A percentile compares a stretch with the other conserved stretches of the same genome.
phyloP scores from a whole-genome alignment of 1,140 invertebrate genomes.

The Calliopsis andreniformis region DNA sequence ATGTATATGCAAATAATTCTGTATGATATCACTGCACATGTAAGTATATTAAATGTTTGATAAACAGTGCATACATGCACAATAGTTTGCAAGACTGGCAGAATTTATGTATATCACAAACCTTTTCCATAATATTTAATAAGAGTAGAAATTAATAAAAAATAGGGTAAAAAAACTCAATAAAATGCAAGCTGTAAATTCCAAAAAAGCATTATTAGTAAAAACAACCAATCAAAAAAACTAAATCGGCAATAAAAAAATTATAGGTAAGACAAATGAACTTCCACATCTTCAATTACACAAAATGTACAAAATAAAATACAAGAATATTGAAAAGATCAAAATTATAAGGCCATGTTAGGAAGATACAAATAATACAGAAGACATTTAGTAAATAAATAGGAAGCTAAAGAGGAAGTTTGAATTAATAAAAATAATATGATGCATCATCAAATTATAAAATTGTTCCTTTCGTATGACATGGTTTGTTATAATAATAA shows the following conservation, averaged over 20 bases:
- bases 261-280: background rate
- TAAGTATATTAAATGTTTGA: background rate
- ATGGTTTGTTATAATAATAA: background rate
- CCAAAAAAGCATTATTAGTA: slow-evolving; percentile 38
- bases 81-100: background rate
- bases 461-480: background rate
- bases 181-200: slow-evolving; percentile 25
- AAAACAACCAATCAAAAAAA: slow-evolving; percentile 41
- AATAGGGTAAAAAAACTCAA: slow-evolving; percentile 7
- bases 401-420: slow-evolving; percentile 40
- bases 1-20: background rate
- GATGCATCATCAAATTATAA: background rate
- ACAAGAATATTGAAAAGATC: background rate
- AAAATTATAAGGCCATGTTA: slow-evolving; percentile 13
- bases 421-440: background rate
- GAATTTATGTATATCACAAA: slow-evolving; percentile 5
- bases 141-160: slow-evolving; percentile 16
- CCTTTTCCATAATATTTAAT: slow-evolving; percentile 15
- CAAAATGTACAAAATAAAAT: background rate
- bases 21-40: background rate
- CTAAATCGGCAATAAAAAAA: slow-evolving; percentile 4
- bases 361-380: slow-evolving; percentile 28
- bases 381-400: slow-evolving; percentile 20
- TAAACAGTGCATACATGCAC: slow-evolving; percentile 20
- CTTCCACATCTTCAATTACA: background rate